Conservation (phyloP, 2,888 invertebrate genomes). For the Rhogogaster chlorosoma region DNA sequence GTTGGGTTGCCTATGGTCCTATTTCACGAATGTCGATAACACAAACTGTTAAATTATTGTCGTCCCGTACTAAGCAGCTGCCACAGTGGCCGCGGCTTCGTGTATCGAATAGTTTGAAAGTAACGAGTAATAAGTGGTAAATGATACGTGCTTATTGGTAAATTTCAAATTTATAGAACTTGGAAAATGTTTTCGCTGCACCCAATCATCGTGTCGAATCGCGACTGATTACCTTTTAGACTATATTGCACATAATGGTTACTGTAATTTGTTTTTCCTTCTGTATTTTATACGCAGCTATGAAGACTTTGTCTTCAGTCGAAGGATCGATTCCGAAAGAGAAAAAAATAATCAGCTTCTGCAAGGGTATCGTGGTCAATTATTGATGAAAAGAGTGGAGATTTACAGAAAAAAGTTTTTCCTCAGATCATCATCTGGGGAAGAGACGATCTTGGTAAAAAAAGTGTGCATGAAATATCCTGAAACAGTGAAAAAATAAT, state of each 20-base stretch:
- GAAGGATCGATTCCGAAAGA: neutral
- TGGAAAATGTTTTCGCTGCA: neutral
- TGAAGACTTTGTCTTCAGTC: neutral
- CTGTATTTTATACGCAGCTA: neutral
- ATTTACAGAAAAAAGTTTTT: neutral
- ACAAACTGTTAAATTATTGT: neutral
- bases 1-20: neutral
- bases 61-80: neutral
- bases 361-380: too few relatives aligned
- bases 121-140: neutral
- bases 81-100: neutral
- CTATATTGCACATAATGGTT: neutral
- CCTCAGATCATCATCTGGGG: neutral
- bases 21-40: neutral
- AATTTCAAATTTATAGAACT: neutral
- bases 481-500: slow-evolving; percentile 11
- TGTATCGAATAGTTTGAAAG: neutral
- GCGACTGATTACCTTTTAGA: neutral
- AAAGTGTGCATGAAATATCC: neutral
- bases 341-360: neutral
- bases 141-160: neutral
- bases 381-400: too few relatives aligned
- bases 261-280: neutral
- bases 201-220: neutral
- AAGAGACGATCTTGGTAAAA: neutral